Percentiles rank a stretch among this genome's conserved stretches.
Conservation (phyloP, 1,140 invertebrate species). For the Caenorhabditis brenneri region DNA sequence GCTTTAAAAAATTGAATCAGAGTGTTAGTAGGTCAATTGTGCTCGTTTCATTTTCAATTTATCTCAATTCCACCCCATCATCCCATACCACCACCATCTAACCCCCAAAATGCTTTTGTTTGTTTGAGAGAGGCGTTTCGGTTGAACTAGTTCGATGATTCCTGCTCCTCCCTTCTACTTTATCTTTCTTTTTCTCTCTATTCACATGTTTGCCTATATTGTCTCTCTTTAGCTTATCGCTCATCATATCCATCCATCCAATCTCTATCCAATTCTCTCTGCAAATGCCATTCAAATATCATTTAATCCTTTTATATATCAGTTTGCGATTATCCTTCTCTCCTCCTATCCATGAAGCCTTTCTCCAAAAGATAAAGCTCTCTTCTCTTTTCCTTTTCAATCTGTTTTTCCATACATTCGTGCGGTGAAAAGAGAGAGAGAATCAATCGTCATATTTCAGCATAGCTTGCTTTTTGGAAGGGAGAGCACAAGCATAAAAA, state of each 20-base stretch:
- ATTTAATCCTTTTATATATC: constrained; percentile 21
- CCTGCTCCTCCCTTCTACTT: neutral
- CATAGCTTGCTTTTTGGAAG: neutral
- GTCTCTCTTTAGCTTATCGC: neutral
- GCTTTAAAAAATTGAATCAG: neutral
- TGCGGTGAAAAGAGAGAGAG: no score
- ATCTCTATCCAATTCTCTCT: neutral
- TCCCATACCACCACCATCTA: neutral
- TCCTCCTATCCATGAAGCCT: neutral
- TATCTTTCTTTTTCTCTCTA: neutral
- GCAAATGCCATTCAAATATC: constrained; percentile 2
- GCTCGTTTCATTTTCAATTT: neutral
- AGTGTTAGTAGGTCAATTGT: constrained; percentile 22
- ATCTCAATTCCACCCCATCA: neutral
- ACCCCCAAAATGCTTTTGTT: constrained; percentile 19
- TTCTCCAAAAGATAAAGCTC: neutral
- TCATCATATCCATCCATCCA: neutral
- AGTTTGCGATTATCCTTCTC: neutral
- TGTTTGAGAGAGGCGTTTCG: neutral
- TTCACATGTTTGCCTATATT: neutral
- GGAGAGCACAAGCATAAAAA: neutral
- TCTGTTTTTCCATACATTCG: neutral
- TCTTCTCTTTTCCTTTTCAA: neutral
- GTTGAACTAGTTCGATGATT: constrained; percentile 31
- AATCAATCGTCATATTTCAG: neutral